phyloP scores from a whole-genome alignment of 1,140 invertebrate species.

The Drosophila simulans region DNA sequence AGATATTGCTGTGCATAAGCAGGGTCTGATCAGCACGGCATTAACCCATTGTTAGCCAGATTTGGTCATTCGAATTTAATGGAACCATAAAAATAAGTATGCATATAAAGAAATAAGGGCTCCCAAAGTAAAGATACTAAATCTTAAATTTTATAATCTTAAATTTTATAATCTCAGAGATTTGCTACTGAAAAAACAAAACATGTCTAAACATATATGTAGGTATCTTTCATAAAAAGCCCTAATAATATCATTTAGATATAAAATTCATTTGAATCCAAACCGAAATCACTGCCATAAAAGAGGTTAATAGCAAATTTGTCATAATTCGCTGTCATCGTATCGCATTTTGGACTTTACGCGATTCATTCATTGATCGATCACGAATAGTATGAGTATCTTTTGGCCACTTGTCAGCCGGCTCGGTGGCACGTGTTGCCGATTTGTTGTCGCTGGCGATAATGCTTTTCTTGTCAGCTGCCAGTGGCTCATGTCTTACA shows the following conservation, averaged over 20 bases:
- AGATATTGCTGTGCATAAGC: conserved; percentile 19
- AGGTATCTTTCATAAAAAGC: too few relatives aligned
- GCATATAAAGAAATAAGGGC: too few relatives aligned
- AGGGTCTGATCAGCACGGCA: conserved; percentile 42
- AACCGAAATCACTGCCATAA: background rate
- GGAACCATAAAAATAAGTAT: too few relatives aligned
- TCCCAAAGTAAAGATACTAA: too few relatives aligned
- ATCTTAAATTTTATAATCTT: too few relatives aligned
- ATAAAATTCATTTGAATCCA: background rate
- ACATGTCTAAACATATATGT: too few relatives aligned
- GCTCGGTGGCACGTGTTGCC: conserved; percentile 66
- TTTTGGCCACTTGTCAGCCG: conserved; percentile 69
- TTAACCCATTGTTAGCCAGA: conserved; percentile 2
- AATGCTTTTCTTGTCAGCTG: conserved; percentile 30
- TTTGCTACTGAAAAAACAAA: too few relatives aligned
- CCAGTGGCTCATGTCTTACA: conserved; percentile 36
- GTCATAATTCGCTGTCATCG: conserved; percentile 27
- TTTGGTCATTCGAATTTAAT: too few relatives aligned
- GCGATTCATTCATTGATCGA: conserved; percentile 81
- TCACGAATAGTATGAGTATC: conserved; percentile 70
- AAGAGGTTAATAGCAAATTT: background rate
- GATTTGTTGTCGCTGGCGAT: conserved; percentile 58
- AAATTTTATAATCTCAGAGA: too few relatives aligned
- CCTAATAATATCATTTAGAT: background rate
- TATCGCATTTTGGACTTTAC: conserved; percentile 42